Evolutionary conservation across 2,113 vertebrate species (phyloP).

Genomic region (Channa argus): DNA sequence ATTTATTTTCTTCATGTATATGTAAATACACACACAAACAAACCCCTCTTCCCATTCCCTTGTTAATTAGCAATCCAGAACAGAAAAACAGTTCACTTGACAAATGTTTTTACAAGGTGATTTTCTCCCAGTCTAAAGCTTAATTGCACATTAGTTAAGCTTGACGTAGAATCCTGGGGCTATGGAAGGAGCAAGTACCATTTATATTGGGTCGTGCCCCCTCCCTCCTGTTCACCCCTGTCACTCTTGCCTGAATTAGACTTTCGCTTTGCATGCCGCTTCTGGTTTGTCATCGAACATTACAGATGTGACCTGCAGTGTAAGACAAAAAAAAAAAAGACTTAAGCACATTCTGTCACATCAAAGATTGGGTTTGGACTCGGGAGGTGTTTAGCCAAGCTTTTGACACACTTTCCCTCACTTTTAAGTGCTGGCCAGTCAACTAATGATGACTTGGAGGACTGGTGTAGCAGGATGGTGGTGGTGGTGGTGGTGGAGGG

Average conservation of each 20-base stretch:
- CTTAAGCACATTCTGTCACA: slow-evolving; percentile 52
- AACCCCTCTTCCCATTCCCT: slow-evolving; percentile 71
- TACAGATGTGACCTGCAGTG: slow-evolving; percentile 56
- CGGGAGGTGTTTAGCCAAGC: slow-evolving; percentile 43
- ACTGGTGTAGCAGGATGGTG: slow-evolving; percentile 30
- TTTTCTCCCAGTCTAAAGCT: slow-evolving; percentile 83
- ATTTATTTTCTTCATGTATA: slow-evolving; percentile 83
- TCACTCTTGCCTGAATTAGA: slow-evolving; percentile 69
- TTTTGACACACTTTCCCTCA: slow-evolving; percentile 65
- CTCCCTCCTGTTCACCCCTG: slow-evolving; percentile 54
- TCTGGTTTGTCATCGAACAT: slow-evolving; percentile 63
- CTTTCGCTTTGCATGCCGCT: slow-evolving; percentile 34
- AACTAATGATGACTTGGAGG: slow-evolving; percentile 74
- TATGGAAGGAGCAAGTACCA: slow-evolving; percentile 72
- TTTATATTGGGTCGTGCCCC: slow-evolving; percentile 73
- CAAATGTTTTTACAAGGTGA: slow-evolving; percentile 87
- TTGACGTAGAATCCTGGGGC: slow-evolving; percentile 81
- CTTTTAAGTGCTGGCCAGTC: slow-evolving; percentile 47
- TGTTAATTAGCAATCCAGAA: slow-evolving; percentile 82
- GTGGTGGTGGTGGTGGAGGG: neutral
- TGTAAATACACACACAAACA: slow-evolving; percentile 82
- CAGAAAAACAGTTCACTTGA: slow-evolving; percentile 83
- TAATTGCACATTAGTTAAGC: slow-evolving; percentile 86
- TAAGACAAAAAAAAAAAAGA: neutral
- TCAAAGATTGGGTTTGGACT: slow-evolving; percentile 48